phyloP scores from a whole-genome alignment of 2,113 vertebrate species.

The Aptenodytes forsteri region DNA sequence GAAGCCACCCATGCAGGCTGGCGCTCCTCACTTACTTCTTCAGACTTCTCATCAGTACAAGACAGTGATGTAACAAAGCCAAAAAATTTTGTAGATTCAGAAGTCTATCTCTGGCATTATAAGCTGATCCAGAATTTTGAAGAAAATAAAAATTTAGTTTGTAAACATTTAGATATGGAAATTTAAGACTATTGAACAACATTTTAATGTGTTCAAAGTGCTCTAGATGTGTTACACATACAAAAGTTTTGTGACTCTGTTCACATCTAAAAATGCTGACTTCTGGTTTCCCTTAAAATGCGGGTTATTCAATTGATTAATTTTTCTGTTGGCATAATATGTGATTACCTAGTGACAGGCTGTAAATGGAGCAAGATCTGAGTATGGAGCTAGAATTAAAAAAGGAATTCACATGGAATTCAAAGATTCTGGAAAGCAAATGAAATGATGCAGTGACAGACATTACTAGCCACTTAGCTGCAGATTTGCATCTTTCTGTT shows the following conservation, averaged over 20 bases:
- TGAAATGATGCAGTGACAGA: neutral
- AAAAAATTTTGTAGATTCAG: neutral
- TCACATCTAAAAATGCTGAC: neutral
- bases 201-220: neutral
- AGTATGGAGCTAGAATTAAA: neutral
- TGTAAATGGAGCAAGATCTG: neutral
- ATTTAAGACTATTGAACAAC: neutral
- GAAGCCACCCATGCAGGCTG: neutral
- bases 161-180: neutral
- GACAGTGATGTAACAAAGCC: neutral
- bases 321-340: neutral
- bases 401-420: neutral
- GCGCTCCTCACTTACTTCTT: neutral
- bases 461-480: neutral
- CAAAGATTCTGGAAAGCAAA: neutral
- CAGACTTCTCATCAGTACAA: neutral
- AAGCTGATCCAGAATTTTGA: neutral
- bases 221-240: neutral
- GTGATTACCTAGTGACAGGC: neutral
- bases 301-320: neutral
- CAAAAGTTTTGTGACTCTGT: neutral
- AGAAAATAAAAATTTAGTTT: neutral
- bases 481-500: neutral
- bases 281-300: neutral
- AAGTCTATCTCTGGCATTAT: neutral